Percentiles rank a stretch among this genome's conserved stretches.
phyloP scores from a whole-genome alignment of 2,113 vertebrate genomes.

The Puma concolor region DNA sequence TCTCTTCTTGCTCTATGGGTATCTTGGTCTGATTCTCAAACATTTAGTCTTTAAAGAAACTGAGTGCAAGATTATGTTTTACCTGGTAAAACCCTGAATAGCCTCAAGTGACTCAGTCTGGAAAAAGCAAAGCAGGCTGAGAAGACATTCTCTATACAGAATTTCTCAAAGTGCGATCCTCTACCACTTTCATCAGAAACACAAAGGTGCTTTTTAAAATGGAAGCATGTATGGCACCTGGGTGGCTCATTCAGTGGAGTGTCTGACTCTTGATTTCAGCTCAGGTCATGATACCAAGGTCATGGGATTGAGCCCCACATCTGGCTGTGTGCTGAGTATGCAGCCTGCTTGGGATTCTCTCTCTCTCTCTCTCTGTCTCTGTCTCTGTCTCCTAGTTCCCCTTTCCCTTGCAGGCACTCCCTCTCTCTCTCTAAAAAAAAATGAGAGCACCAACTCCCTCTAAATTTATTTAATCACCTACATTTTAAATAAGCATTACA shows the following conservation, averaged over 20 bases:
- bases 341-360: too few species aligned
- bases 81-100: background rate
- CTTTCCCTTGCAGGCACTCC: too few species aligned
- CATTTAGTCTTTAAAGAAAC: background rate
- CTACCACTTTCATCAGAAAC: background rate
- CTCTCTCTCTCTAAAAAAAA: background rate
- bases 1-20: background rate
- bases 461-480: background rate
- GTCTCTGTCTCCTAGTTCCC: fast-evolving
- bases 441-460: background rate
- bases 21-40: background rate
- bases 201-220: background rate
- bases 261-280: too few species aligned
- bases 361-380: too few species aligned
- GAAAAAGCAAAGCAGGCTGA: background rate
- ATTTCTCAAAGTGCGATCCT: background rate
- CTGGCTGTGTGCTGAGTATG: too few species aligned
- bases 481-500: background rate
- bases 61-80: background rate
- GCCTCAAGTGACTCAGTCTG: background rate
- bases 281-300: too few species aligned
- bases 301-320: too few species aligned
- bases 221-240: background rate
- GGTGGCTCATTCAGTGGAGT: too few species aligned
- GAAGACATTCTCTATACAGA: background rate